Percentiles rank a stretch among this genome's conserved stretches.
Evolutionary conservation across 2,888 invertebrate genomes (phyloP).

Genomic region (Pogonocherus hispidulus): DNA sequence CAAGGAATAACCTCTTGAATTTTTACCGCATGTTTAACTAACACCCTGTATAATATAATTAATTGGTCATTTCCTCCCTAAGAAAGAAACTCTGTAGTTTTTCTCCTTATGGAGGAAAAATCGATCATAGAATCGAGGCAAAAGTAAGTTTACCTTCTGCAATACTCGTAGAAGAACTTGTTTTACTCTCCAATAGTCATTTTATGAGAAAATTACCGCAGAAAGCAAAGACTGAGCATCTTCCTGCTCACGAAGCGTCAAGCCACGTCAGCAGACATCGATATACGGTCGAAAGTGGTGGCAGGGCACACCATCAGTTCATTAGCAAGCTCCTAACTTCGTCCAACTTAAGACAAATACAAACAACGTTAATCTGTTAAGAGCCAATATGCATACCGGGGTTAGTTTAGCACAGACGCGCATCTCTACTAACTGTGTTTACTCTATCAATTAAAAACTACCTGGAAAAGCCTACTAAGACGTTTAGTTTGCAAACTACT

Average conservation of each 20-base stretch:
- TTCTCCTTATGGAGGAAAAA: too few relatives aligned
- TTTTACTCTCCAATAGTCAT: too few relatives aligned
- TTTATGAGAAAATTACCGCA: background rate
- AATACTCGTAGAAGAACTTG: too few relatives aligned
- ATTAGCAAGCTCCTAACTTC: constrained; percentile 23
- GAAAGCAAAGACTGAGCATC: background rate
- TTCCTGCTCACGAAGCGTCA: constrained; percentile 1
- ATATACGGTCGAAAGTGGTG: background rate
- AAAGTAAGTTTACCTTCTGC: too few relatives aligned
- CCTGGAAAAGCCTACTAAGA: background rate
- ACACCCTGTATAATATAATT: too few relatives aligned
- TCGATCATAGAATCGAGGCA: too few relatives aligned
- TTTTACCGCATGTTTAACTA: too few relatives aligned
- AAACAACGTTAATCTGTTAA: constrained; percentile 23
- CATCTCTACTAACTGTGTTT: constrained; percentile 6
- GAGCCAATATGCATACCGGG: constrained; percentile 15
- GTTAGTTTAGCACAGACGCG: constrained; percentile 1
- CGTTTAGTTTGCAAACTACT: background rate
- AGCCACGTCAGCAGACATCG: background rate
- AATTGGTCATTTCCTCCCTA: too few relatives aligned
- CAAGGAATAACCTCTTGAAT: too few relatives aligned
- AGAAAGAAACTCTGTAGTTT: too few relatives aligned
- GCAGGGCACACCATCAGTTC: constrained; percentile 19
- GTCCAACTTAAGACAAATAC: constrained; percentile 20
- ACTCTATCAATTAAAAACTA: constrained; percentile 1